These are phyloP conservation scores for Augochlorella aurata DNA, from an alignment of 2,888 invertebrate species.

Conservation along the genomic window DNA sequence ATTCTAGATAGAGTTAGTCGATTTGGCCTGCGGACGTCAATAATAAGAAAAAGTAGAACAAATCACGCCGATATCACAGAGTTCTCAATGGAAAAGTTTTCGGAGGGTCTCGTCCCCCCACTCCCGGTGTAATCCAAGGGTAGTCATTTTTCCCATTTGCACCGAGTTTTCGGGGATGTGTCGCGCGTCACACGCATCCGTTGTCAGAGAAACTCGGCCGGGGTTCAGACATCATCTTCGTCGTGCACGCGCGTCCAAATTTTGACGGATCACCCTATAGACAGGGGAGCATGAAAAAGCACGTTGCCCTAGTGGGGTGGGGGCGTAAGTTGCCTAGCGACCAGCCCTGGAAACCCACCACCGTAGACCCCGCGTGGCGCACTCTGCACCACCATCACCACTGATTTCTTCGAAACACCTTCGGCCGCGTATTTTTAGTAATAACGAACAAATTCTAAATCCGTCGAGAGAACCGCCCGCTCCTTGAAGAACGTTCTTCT, in stretches of 20 bases:
- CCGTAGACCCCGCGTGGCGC: constrained; percentile 59
- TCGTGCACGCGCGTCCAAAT: constrained; percentile 11
- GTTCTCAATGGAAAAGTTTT: no score
- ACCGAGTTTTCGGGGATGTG: neutral
- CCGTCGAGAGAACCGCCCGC: neutral
- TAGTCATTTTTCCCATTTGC: neutral
- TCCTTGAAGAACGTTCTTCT: no score
- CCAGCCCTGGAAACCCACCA: constrained; percentile 67
- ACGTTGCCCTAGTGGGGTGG: constrained; percentile 59
- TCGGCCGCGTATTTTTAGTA: constrained; percentile 7
- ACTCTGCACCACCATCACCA: constrained; percentile 57
- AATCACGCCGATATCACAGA: no score
- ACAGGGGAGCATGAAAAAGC: constrained; percentile 49
- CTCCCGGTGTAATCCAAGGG: neutral
- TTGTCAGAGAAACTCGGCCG: neutral
- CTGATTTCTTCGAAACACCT: constrained; percentile 27
- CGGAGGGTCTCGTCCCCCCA: no score
- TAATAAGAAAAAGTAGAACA: no score
- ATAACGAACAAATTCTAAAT: neutral
- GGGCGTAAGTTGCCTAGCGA: constrained; percentile 77
- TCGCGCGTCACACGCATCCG: constrained; percentile 16
- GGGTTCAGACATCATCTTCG: constrained; percentile 9
- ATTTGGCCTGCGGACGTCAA: no score
- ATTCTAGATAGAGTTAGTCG: no score
- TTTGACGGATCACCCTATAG: constrained; percentile 59